phyloP scores from a whole-genome alignment of 2,888 invertebrate genomes.

The Tenodera sinensis region DNA sequence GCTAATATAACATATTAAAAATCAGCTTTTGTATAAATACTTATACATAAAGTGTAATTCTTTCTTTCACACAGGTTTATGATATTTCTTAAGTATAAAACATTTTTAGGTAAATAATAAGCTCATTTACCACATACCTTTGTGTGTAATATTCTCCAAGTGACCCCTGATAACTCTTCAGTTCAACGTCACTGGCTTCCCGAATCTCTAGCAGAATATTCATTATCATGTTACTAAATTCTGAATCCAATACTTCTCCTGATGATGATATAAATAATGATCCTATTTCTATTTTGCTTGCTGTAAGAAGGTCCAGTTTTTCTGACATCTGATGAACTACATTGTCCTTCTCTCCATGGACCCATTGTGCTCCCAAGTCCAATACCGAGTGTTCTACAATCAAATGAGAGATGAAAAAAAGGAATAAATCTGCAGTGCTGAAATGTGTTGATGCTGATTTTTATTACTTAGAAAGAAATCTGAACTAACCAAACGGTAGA shows the following conservation, averaged over 20 bases:
- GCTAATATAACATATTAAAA: too few relatives aligned
- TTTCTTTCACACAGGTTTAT: too few relatives aligned
- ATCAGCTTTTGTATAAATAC: too few relatives aligned
- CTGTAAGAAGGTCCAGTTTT: conserved; percentile 25
- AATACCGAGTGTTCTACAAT: conserved; percentile 48
- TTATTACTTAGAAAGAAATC: not conserved
- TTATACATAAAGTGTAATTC: too few relatives aligned
- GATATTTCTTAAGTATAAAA: too few relatives aligned
- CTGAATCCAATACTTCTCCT: conserved; percentile 11
- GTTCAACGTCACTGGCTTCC: conserved; percentile 40
- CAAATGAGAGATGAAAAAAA: not conserved
- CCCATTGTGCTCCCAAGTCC: conserved; percentile 78
- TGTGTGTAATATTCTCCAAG: conserved; percentile 43
- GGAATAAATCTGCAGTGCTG: not conserved
- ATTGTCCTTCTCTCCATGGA: conserved; percentile 66
- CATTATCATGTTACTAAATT: conserved; percentile 8
- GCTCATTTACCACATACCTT: not conserved
- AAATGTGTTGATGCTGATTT: not conserved
- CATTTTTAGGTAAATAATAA: too few relatives aligned
- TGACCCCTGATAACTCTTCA: conserved; percentile 43
- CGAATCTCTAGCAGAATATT: conserved; percentile 38
- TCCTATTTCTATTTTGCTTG: conserved; percentile 21
- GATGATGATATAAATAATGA: conserved; percentile 28
- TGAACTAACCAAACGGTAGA: conserved; percentile 43
- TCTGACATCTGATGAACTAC: conserved; percentile 40